Conservation (phyloP, 2,113 vertebrate genomes). For the Murina feae region DNA sequence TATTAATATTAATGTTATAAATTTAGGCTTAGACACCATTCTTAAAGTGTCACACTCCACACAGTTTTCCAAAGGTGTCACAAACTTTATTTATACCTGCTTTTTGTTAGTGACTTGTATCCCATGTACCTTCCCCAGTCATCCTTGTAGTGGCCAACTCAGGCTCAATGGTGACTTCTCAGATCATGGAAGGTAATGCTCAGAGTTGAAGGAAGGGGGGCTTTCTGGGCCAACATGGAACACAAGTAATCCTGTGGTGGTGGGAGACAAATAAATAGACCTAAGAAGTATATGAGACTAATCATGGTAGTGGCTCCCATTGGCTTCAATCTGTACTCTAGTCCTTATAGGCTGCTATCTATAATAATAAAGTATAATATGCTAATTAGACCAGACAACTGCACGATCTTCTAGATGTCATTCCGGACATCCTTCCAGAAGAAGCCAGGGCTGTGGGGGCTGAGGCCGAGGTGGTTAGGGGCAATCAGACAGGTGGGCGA, state of each 20-base stretch:
- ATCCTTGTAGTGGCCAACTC: neutral
- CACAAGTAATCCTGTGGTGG: neutral
- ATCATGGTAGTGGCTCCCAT: neutral
- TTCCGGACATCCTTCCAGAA: no score
- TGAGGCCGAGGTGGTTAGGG: no score
- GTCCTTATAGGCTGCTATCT: neutral
- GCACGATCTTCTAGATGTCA: no score
- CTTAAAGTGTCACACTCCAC: neutral
- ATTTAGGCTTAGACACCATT: slow-evolving; percentile 28
- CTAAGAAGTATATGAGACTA: no score
- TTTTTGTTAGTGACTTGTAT: neutral
- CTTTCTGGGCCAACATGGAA: neutral
- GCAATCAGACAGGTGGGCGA: no score
- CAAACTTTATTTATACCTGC: neutral
- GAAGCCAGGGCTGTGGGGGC: no score
- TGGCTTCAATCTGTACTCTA: accelerated
- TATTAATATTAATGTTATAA: slow-evolving; percentile 57
- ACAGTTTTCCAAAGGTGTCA: neutral
- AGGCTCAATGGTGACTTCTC: neutral
- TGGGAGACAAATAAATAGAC: neutral
- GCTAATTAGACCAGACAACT: no score
- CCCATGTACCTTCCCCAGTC: neutral
- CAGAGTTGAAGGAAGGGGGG: neutral
- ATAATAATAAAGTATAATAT: no score
- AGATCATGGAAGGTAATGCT: neutral